phyloP scores from a whole-genome alignment of 2,888 invertebrate species.

The Sabellastarte sp. region DNA sequence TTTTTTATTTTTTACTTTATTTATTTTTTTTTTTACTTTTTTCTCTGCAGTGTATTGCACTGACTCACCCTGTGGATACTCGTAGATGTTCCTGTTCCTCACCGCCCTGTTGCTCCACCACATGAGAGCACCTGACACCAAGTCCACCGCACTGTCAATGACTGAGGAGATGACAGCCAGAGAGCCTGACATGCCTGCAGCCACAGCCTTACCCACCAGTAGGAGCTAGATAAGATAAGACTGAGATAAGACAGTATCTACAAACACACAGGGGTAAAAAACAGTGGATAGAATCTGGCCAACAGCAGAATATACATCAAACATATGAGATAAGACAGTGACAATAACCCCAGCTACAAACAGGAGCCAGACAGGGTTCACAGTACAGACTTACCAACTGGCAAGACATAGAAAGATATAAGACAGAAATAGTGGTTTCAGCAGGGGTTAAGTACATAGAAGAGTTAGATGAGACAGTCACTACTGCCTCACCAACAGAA shows the following conservation, averaged over 20 bases:
- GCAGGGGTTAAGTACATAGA: too few species aligned
- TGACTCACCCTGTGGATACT: conserved; percentile 59
- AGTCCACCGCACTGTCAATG: conserved; percentile 61
- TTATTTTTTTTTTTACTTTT: not conserved
- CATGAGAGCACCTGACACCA: conserved; percentile 59
- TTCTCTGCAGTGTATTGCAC: not conserved
- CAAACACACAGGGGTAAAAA: too few species aligned
- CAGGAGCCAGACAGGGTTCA: too few species aligned
- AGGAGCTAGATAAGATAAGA: conserved; percentile 38
- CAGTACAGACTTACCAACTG: too few species aligned
- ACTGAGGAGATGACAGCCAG: conserved; percentile 61
- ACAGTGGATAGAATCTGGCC: too few species aligned
- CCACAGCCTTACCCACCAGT: conserved; percentile 57
- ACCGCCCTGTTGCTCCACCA: conserved; percentile 59
- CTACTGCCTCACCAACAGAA: too few species aligned
- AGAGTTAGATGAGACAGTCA: too few species aligned
- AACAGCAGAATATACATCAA: too few species aligned
- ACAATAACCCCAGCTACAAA: too few species aligned
- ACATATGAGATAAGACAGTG: too few species aligned
- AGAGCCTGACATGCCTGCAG: conserved; percentile 61
- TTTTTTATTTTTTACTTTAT: not conserved
- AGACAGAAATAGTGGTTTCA: too few species aligned
- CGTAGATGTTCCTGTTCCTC: conserved; percentile 56
- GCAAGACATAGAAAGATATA: too few species aligned
- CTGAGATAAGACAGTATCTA: not conserved